These are phyloP conservation scores for Seriola quinqueradiata DNA, from an alignment of 2,113 vertebrate species.

Conservation along the genomic window DNA sequence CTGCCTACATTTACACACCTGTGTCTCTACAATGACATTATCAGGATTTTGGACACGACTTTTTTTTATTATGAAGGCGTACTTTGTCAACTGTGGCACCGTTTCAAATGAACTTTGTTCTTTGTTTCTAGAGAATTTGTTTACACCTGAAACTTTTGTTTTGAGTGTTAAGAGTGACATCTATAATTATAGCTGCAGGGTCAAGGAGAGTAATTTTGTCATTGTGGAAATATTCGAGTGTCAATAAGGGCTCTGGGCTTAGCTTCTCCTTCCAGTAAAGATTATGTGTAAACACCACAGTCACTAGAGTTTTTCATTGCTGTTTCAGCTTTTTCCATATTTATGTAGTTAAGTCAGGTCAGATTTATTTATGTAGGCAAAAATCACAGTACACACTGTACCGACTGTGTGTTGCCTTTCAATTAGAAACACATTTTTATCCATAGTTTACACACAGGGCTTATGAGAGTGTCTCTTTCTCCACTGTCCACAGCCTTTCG, in stretches of 20 bases:
- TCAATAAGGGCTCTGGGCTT: slow-evolving; percentile 22
- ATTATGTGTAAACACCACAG: slow-evolving; percentile 43
- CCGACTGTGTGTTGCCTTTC: slow-evolving; percentile 3
- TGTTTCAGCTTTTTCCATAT: slow-evolving; percentile 48
- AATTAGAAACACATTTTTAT: slow-evolving; percentile 9
- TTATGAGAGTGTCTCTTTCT: slow-evolving; percentile 5
- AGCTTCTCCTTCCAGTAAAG: slow-evolving; percentile 4
- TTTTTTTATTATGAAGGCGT: not conserved
- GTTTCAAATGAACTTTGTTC: not conserved
- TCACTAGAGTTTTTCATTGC: slow-evolving; percentile 32
- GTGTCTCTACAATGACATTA: not conserved
- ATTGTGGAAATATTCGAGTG: slow-evolving; percentile 26
- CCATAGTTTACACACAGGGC: not conserved
- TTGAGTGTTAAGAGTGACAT: not conserved
- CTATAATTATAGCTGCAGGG: not conserved
- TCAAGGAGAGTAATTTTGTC: slow-evolving; percentile 15
- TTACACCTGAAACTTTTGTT: not conserved
- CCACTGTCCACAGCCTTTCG: slow-evolving; percentile 88
- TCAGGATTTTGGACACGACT: not conserved
- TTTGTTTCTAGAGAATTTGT: not conserved
- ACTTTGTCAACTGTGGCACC: not conserved
- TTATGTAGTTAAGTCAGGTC: slow-evolving; percentile 15
- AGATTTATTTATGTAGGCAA: slow-evolving; percentile 18
- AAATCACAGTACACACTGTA: slow-evolving; percentile 5
- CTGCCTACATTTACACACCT: not conserved